These are phyloP conservation scores for Poeciliopsis occidentalis DNA, from an alignment of 2,113 vertebrate species.

Conservation along the genomic window DNA sequence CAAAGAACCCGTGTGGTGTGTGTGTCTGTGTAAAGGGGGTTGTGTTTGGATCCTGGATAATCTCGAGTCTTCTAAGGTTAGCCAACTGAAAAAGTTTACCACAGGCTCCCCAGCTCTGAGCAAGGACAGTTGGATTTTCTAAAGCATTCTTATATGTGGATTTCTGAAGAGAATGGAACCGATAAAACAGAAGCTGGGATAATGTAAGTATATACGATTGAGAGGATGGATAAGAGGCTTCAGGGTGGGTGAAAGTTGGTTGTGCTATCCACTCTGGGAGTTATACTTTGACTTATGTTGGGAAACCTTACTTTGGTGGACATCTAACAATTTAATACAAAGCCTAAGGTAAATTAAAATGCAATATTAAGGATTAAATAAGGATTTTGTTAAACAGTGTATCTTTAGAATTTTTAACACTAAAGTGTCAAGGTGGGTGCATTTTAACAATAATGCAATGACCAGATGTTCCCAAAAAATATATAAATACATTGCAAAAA, in stretches of 20 bases:
- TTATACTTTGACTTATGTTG: background rate
- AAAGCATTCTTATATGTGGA: slow-evolving; percentile 72
- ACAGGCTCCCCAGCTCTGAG: slow-evolving; percentile 58
- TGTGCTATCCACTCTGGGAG: slow-evolving; percentile 2
- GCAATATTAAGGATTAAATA: background rate
- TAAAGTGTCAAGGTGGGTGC: background rate
- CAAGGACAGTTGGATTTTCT: slow-evolving; percentile 67
- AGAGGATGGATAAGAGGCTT: slow-evolving; percentile 28
- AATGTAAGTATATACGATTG: slow-evolving; percentile 39
- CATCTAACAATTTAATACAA: background rate
- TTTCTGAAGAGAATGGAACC: slow-evolving; percentile 61
- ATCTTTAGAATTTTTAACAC: background rate
- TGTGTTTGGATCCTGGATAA: slow-evolving; percentile 59
- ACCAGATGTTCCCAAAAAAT: background rate
- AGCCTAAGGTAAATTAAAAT: background rate
- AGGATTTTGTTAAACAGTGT: background rate
- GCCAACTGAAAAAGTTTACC: slow-evolving; percentile 73
- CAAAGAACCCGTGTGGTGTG: slow-evolving; percentile 58
- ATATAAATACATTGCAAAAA: background rate
- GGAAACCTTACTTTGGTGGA: background rate
- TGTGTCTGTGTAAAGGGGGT: slow-evolving; percentile 31
- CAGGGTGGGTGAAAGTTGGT: slow-evolving; percentile 24
- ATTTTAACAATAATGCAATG: background rate
- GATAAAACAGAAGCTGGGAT: slow-evolving; percentile 45
- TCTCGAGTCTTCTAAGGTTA: slow-evolving; percentile 70